Evolutionary conservation across 2,888 invertebrate genomes (phyloP), one percentile per base, ranked within the genome.

Genomic region (Limnephilus auricula): DNA sequence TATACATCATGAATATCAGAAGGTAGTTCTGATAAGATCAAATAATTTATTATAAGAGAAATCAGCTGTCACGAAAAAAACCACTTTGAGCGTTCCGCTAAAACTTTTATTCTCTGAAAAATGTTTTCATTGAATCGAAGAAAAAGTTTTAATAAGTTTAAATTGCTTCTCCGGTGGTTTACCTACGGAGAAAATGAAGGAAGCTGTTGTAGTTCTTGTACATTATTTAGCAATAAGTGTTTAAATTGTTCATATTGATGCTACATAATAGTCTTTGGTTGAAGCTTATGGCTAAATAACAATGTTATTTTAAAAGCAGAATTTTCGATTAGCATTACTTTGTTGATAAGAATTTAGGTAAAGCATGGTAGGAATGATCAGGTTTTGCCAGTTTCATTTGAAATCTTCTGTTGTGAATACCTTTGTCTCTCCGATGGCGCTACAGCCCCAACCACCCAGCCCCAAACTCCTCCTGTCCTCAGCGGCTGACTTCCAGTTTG

Each of bases 121-220:
- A n/a, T 85, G 45, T 85, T 85, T 85, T 85, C 45, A 85, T 85
- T 45, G 85, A 85, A 85, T 85, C 45, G 37, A n/a, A 84, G 83
- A 32, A 83, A 37, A 45, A 85, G 85, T 45, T 85, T 85, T 85
- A 85, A 85, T 30, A 85, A 85, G 85, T 85, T 85, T 85, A 85
- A 85, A 85, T 85, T 85, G 45, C 40, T 85, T 85, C 85, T 85
- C 40, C 40, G 45, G 40, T 40, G 85, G 85, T 40, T 30, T 85
- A 85, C 45, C 85, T 40, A 37, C n/a, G 65, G 25, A 25, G 15
- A 13, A 84, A 40, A 85, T 13, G 30, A 85, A 40, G 30, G n/a
- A 65, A 65, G 85, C 85, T 34, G 85, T 65, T 40, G n/a, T 12
- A 85, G 37, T 18, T 32, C 2, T 37, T 82, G 32, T 32, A 6